phyloP scores from a whole-genome alignment of 2,888 invertebrate genomes.

The Drosophila acutilabella region DNA sequence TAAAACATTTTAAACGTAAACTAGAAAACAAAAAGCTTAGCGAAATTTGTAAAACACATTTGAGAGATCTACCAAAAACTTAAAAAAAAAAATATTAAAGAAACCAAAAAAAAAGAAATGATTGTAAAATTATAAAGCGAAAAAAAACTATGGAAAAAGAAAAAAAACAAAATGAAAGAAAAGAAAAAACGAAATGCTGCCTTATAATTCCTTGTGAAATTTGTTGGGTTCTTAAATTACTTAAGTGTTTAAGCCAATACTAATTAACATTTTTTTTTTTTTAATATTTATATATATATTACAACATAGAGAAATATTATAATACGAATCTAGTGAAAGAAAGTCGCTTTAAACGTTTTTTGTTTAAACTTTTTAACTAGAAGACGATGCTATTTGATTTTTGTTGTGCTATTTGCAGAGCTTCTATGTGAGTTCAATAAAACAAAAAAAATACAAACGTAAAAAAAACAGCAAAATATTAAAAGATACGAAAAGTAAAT shows the following conservation, averaged over 20 bases:
- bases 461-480: slow-evolving; percentile 10
- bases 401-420: slow-evolving; percentile 65
- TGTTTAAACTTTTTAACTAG: slow-evolving; percentile 48
- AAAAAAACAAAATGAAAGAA: slow-evolving; percentile 13
- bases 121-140: slow-evolving; percentile 42
- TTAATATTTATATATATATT: slow-evolving; percentile 34
- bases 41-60: slow-evolving; percentile 66
- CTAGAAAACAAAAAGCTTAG: slow-evolving; percentile 49
- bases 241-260: slow-evolving; percentile 66
- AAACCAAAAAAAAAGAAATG: slow-evolving; percentile 40
- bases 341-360: slow-evolving; percentile 62
- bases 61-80: slow-evolving; percentile 53
- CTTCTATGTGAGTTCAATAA: slow-evolving; percentile 53
- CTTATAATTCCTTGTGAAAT: slow-evolving; percentile 83
- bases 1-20: slow-evolving; percentile 50
- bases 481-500: slow-evolving; percentile 10
- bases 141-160: slow-evolving; percentile 12
- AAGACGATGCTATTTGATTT: slow-evolving; percentile 27
- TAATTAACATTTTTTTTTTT: slow-evolving; percentile 42
- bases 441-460: slow-evolving; percentile 1
- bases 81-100: slow-evolving; percentile 17
- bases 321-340: slow-evolving; percentile 39
- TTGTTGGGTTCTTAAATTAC: slow-evolving; percentile 60
- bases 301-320: slow-evolving; percentile 36
- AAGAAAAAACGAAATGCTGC: slow-evolving; percentile 76